These are phyloP conservation scores for Bedellia somnulentella DNA, from an alignment of 2,888 invertebrate species.

Conservation along the genomic window DNA sequence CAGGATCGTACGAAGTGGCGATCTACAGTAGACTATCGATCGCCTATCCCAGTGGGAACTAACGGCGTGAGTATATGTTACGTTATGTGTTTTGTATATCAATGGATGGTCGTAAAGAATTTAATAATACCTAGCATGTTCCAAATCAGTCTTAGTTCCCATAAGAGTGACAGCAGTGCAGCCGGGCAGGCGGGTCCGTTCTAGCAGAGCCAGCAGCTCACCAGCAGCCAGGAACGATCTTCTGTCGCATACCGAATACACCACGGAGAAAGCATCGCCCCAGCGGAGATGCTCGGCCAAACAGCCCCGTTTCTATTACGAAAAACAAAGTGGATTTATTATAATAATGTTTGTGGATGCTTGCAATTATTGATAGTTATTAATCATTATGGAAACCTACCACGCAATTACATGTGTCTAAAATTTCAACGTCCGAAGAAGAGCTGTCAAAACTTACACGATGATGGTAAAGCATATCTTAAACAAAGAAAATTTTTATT, in stretches of 20 bases:
- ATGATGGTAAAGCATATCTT: conserved; percentile 79
- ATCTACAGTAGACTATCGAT: too few species aligned
- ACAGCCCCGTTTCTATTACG: conserved; percentile 68
- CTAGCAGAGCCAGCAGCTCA: conserved; percentile 69
- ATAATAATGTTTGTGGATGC: neutral
- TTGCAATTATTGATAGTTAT: neutral
- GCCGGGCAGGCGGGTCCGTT: conserved; percentile 71
- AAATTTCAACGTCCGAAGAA: conserved; percentile 74
- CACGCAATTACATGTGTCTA: conserved; percentile 78
- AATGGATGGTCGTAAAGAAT: too few species aligned
- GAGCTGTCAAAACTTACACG: conserved; percentile 75
- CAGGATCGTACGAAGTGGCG: too few species aligned
- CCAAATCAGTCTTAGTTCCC: conserved; percentile 80
- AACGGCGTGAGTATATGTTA: too few species aligned
- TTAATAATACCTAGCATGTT: conserved; percentile 82
- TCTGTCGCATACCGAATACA: conserved; percentile 78
- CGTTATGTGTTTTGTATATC: too few species aligned
- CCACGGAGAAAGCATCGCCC: conserved; percentile 82
- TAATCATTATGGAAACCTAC: conserved; percentile 47
- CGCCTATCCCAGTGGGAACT: too few species aligned
- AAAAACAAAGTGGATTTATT: neutral
- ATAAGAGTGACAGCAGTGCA: conserved; percentile 76
- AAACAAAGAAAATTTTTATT: conserved; percentile 20
- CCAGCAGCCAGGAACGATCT: conserved; percentile 75
- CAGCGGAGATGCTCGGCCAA: conserved; percentile 76